Evolutionary conservation across 2,113 vertebrate species (phyloP), one percentile per base, ranked within the genome.

Genomic region (Empidonax alnorum): DNA sequence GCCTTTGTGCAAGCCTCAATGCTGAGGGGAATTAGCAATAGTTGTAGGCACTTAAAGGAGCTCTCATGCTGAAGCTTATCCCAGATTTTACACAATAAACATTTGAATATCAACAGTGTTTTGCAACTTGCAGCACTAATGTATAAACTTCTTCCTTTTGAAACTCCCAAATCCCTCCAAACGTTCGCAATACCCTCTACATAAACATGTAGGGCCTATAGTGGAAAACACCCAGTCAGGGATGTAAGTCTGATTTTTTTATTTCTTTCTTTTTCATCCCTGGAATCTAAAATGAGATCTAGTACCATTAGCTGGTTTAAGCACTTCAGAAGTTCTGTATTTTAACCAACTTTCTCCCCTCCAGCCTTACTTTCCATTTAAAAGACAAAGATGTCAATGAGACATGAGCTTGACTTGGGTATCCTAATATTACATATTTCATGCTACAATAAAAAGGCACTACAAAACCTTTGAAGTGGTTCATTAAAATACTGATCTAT

Each of bases 81-180:
- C 99, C 99, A 99, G 99, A 99, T 99, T 99, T 99, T 99, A 98
- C 98, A 99, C 99, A 99, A 99, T 99, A 99, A 99, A 99, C 99
- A 99, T 99, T 99, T 99, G 99, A 99, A 99, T 99, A 99, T 99
- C 99, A 99, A 99, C 99, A 99, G 99, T 99, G 99, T 99, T 99
- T 99, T 99, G 99, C 98, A 99, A 99, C 99, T 99, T 98, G 98
- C 99, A 98, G 98, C 98, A 98, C 99, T 99, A 99, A 99, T 99
- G 99, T 99, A 99, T 99, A 99, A 99, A 99, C 99, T 99, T 99
- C 98, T 98, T 98, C 98, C 98, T 99, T 99, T 99, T 98, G 98
- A 99, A 98, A 98, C 97, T 97, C 97, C 93, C 96, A 98, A 99
- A 99, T 99, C 99, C 98, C 97, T 98, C 97, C 98, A 98, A 98